phyloP scores from a whole-genome alignment of 2,797 vertebrate genomes.

The Alectoris magna region DNA sequence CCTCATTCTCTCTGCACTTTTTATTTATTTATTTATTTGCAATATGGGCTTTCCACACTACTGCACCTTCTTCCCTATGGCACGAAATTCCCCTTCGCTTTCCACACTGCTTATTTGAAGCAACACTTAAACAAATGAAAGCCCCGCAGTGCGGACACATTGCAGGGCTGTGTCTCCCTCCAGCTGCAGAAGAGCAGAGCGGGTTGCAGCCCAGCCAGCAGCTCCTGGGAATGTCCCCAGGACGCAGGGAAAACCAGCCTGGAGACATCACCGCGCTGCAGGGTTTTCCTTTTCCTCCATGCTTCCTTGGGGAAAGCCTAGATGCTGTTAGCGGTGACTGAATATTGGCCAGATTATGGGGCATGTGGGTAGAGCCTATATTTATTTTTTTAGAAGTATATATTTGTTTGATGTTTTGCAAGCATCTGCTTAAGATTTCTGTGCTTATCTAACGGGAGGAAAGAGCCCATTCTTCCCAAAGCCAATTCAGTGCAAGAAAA shows the following conservation, averaged over 20 bases:
- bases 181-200: neutral
- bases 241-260: neutral
- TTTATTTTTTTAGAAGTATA: conserved; percentile 49
- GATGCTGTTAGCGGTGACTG: conserved; percentile 23
- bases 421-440: conserved; percentile 78
- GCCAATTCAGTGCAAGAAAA: conserved; percentile 63
- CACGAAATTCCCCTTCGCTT: neutral
- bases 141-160: neutral
- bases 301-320: conserved; percentile 24
- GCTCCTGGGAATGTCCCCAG: neutral
- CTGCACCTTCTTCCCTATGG: conserved; percentile 8
- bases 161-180: neutral
- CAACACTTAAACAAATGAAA: neutral
- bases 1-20: neutral
- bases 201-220: neutral
- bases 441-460: conserved; percentile 72
- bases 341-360: conserved; percentile 58
- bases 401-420: conserved; percentile 74
- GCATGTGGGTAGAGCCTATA: conserved; percentile 60
- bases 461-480: conserved; percentile 68
- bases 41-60: neutral
- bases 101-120: neutral
- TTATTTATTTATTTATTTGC: neutral
- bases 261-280: neutral
- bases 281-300: conserved; percentile 36